Evolutionary conservation across 2,113 vertebrate genomes (phyloP).

Genomic region (Gambusia affinis): DNA sequence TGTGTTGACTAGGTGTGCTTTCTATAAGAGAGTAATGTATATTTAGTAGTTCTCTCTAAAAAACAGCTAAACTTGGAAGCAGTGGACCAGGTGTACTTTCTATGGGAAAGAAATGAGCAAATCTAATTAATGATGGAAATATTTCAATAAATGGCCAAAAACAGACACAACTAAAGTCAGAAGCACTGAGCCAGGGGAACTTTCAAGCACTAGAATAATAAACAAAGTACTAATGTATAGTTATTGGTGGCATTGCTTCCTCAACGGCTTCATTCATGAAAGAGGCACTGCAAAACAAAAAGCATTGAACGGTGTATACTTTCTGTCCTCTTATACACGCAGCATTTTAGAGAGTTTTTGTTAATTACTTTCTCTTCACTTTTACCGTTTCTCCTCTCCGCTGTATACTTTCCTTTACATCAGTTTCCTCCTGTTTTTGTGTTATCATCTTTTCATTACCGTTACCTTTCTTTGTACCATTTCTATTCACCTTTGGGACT

Average conservation of each 20-base stretch:
- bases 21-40: too few relatives aligned
- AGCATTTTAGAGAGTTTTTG: too few relatives aligned
- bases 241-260: background rate
- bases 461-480: background rate
- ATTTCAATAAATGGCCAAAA: too few relatives aligned
- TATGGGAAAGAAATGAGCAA: background rate
- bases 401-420: background rate
- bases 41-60: too few relatives aligned
- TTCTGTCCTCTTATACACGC: background rate
- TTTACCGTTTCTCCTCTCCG: background rate
- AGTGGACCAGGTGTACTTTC: too few relatives aligned
- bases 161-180: too few relatives aligned
- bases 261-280: background rate
- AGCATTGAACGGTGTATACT: background rate
- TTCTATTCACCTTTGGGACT: background rate
- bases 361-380: background rate
- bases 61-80: too few relatives aligned
- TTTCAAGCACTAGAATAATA: background rate
- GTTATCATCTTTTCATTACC: background rate
- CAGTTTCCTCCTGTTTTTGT: background rate
- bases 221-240: background rate
- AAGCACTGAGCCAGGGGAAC: background rate
- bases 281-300: background rate
- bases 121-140: too few relatives aligned
- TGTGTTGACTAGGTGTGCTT: too few relatives aligned